phyloP scores from a whole-genome alignment of 2,797 vertebrate species.

The Paguma larvata region DNA sequence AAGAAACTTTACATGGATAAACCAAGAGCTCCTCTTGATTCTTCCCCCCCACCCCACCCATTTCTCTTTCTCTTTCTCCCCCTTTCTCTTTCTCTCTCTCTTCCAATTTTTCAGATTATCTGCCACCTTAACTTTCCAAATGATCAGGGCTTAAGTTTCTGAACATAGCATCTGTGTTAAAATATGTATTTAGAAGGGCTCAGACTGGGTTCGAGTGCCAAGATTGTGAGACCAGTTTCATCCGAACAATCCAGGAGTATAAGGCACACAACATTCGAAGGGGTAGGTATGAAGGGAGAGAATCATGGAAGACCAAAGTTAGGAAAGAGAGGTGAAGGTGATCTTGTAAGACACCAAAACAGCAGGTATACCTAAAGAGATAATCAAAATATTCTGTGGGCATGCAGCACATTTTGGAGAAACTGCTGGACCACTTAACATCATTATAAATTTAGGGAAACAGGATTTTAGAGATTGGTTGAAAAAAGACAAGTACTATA shows the following conservation, averaged over 20 bases:
- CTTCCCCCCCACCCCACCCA: neutral
- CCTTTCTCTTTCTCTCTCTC: neutral
- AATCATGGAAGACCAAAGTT: neutral
- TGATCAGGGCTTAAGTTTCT: neutral
- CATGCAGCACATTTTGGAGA: neutral
- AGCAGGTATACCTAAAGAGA: neutral
- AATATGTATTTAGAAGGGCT: slow-evolving; percentile 10
- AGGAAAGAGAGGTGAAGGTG: neutral
- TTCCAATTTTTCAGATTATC: neutral
- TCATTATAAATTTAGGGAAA: slow-evolving; percentile 1
- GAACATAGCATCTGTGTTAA: neutral
- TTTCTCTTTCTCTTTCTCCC: neutral
- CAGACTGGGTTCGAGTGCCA: neutral
- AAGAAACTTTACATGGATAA: neutral
- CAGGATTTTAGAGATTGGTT: neutral
- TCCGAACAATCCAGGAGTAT: neutral
- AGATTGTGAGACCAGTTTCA: neutral
- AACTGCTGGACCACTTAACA: neutral
- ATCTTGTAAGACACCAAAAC: neutral
- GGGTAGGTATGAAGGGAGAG: neutral
- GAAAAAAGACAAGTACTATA: neutral
- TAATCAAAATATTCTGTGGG: neutral
- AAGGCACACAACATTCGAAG: neutral
- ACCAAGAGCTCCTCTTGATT: neutral
- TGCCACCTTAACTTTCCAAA: slow-evolving; percentile 13